phyloP scores from a whole-genome alignment of 1,140 invertebrate species.

The Glomeris maerens region DNA sequence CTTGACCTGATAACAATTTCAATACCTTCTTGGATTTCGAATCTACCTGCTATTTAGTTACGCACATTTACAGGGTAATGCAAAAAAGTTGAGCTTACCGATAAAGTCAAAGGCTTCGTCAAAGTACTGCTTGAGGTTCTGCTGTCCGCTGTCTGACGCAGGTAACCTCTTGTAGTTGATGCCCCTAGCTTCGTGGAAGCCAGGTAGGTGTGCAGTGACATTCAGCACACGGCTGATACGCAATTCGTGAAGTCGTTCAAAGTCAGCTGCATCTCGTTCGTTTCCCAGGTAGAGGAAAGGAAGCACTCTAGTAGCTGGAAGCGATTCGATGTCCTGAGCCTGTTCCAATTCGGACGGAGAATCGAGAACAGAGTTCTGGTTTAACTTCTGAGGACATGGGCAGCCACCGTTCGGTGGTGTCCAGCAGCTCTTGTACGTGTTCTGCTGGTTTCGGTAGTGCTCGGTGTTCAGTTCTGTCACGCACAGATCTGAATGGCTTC shows the following conservation, averaged over 20 bases:
- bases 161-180: slow-evolving; percentile 68
- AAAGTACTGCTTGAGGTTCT: slow-evolving; percentile 84
- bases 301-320: slow-evolving; percentile 62
- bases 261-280: slow-evolving; percentile 62
- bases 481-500: slow-evolving; percentile 28
- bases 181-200: slow-evolving; percentile 48
- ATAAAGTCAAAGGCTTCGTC: slow-evolving; percentile 81
- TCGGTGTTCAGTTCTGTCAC: no score
- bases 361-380: no score
- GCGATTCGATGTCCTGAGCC: slow-evolving; percentile 49
- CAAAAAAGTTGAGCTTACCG: no score
- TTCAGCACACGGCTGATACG: slow-evolving; percentile 63
- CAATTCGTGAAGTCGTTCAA: slow-evolving; percentile 45
- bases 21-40: no score
- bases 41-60: no score
- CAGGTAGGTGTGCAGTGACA: slow-evolving; percentile 63
- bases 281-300: slow-evolving; percentile 81
- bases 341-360: no score
- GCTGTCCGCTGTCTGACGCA: slow-evolving; percentile 67
- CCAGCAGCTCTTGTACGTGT: no score
- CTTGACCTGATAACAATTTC: no score
- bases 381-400: slow-evolving; percentile 44
- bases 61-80: no score
- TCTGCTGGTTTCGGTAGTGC: slow-evolving; percentile 19
- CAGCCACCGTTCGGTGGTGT: slow-evolving; percentile 21